A percentile compares a stretch with the other conserved stretches of the same genome.
Evolutionary conservation across 1,140 invertebrate species (phyloP).

Genomic region (Bombus superbus): DNA sequence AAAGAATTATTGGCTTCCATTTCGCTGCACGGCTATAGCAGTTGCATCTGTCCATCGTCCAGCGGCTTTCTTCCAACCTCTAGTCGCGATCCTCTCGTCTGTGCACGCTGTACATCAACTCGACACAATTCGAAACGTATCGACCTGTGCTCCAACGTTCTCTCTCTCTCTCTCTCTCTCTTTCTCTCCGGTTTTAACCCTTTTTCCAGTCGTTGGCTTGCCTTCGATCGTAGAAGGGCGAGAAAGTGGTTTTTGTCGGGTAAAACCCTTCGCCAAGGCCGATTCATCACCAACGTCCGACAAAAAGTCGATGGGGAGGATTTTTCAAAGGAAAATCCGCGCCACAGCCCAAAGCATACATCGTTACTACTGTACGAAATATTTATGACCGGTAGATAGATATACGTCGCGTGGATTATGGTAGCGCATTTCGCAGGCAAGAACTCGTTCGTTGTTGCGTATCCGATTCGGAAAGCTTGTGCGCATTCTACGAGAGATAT

Average conservation of each 20-base stretch:
- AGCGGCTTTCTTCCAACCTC: conserved; percentile 35
- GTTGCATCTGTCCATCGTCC: conserved; percentile 54
- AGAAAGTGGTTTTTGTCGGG: conserved; percentile 52
- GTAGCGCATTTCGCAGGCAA: too few relatives aligned
- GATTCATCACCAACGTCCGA: conserved; percentile 22
- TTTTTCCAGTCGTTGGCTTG: background rate
- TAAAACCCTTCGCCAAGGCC: background rate
- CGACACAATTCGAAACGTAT: conserved; percentile 58
- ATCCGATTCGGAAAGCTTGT: too few relatives aligned
- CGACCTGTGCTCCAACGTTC: background rate
- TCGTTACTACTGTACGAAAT: too few relatives aligned
- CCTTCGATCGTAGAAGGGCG: background rate
- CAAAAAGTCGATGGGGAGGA: conserved; percentile 43
- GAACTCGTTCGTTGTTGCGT: too few relatives aligned
- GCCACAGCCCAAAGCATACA: too few relatives aligned
- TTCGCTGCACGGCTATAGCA: conserved; percentile 47
- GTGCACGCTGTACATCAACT: conserved; percentile 51
- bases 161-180: background rate
- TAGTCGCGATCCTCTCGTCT: too few relatives aligned
- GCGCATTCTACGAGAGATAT: too few relatives aligned
- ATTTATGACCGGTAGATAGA: too few relatives aligned
- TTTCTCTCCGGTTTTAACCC: background rate
- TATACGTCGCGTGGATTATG: too few relatives aligned
- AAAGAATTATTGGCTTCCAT: conserved; percentile 70
- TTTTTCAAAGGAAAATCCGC: conserved; percentile 31